These are phyloP conservation scores for Apotomis turbidana DNA, from an alignment of 2,888 invertebrate genomes.

Conservation along the genomic window DNA sequence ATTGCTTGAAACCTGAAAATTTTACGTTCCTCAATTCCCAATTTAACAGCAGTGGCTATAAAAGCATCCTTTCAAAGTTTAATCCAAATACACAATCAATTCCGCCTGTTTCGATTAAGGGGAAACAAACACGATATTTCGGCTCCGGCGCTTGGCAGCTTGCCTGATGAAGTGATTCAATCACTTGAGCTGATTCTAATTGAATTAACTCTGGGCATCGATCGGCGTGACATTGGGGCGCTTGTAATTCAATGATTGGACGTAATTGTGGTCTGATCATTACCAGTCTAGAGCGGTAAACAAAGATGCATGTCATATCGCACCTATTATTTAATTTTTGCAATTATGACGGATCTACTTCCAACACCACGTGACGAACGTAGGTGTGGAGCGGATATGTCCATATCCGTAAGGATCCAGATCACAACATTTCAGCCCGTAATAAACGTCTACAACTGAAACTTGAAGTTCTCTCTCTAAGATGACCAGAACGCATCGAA, in stretches of 20 bases:
- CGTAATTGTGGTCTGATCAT: too few relatives aligned
- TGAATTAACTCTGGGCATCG: conserved; percentile 2
- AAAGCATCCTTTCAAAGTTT: conserved; percentile 4
- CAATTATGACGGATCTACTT: too few relatives aligned
- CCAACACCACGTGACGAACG: too few relatives aligned
- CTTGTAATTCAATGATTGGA: conserved; percentile 9
- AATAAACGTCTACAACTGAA: too few relatives aligned
- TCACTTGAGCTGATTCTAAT: conserved; percentile 24
- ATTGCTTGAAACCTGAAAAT: background rate
- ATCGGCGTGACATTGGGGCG: conserved; percentile 8
- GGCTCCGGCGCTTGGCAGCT: conserved; percentile 14
- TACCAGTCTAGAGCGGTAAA: too few relatives aligned
- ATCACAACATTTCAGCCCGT: too few relatives aligned
- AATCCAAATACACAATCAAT: conserved; percentile 6
- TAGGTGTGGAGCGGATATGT: too few relatives aligned
- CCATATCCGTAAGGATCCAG: too few relatives aligned
- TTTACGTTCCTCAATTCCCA: background rate
- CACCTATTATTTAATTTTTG: too few relatives aligned
- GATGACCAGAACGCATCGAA: too few relatives aligned
- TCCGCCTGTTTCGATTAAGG: background rate
- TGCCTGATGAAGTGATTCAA: conserved; percentile 26
- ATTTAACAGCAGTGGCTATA: background rate
- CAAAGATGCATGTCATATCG: too few relatives aligned
- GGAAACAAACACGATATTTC: conserved; percentile 2
- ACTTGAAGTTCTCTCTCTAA: too few relatives aligned